Percentiles rank a stretch among this genome's conserved stretches.
These are phyloP conservation scores for Acrocephalus kingi DNA, from an alignment of 2,113 vertebrate species.

Conservation along the genomic window DNA sequence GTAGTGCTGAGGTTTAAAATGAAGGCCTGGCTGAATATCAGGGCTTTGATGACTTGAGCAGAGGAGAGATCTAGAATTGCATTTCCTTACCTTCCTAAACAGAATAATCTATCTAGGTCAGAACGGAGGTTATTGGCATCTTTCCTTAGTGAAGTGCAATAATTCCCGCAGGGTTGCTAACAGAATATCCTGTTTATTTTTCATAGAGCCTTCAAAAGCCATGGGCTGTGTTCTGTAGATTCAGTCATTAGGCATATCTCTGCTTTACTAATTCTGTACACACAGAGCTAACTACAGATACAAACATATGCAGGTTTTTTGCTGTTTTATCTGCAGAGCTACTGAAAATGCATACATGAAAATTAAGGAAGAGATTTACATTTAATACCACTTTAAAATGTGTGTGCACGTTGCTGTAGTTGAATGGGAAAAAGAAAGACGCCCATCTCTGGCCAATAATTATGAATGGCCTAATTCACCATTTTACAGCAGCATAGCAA, in stretches of 20 bases:
- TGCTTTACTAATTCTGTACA: constrained; percentile 25
- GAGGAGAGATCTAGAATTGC: constrained; percentile 31
- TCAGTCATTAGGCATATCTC: constrained; percentile 2
- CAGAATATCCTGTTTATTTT: constrained; percentile 67
- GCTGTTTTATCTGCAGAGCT: constrained; percentile 8
- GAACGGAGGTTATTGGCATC: constrained; percentile 62
- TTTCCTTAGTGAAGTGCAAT: constrained; percentile 57
- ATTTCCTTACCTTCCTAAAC: constrained; percentile 39
- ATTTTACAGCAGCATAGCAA: constrained; percentile 55
- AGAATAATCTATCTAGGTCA: constrained; percentile 63
- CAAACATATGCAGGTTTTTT: neutral
- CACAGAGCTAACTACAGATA: neutral
- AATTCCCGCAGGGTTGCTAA: constrained; percentile 58
- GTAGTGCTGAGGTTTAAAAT: neutral
- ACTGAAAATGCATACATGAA: neutral
- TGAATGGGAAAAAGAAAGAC: neutral
- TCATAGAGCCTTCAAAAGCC: constrained; percentile 32
- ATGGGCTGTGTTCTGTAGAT: neutral
- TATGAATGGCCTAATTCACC: constrained; percentile 57
- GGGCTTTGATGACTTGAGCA: neutral
- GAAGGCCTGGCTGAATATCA: constrained; percentile 24
- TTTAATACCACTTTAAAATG: constrained; percentile 3
- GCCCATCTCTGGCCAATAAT: neutral
- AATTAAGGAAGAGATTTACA: constrained; percentile 16
- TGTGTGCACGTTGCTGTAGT: neutral